A percentile compares a stretch with the other conserved stretches of the same genome.
phyloP scores from a whole-genome alignment of 2,888 invertebrate genomes.

The Branchellion lobata region DNA sequence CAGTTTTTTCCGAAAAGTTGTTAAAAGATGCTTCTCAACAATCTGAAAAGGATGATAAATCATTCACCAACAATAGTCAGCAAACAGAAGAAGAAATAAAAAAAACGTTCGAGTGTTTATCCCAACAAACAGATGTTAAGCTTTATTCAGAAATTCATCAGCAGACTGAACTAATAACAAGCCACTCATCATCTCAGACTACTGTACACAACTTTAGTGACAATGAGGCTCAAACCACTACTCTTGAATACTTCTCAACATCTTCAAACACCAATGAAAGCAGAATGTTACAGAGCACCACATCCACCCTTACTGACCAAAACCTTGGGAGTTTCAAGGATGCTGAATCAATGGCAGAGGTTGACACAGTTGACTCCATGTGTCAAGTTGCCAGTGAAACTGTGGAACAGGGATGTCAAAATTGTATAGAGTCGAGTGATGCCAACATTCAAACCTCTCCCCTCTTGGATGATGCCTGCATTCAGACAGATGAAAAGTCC shows the following conservation, averaged over 20 bases:
- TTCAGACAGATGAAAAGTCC: constrained; percentile 25
- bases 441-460: constrained; percentile 39
- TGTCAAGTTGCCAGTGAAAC: constrained; percentile 9
- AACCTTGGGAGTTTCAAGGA: neutral
- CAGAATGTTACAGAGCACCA: neutral
- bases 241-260: neutral
- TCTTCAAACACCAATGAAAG: constrained; percentile 1
- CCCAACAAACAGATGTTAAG: neutral
- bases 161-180: neutral
- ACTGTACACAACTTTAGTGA: neutral
- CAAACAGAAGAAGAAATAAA: neutral
- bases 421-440: neutral
- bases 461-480: neutral
- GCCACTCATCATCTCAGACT: neutral
- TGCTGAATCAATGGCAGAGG: neutral
- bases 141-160: neutral
- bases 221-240: neutral
- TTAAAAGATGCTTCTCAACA: neutral
- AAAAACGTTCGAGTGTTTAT: neutral
- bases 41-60: neutral
- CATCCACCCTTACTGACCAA: neutral
- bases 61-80: neutral
- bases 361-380: neutral
- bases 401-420: constrained; percentile 8
- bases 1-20: neutral